Conservation (phyloP, 2,888 invertebrate genomes). For the Pterobdella sp. region DNA sequence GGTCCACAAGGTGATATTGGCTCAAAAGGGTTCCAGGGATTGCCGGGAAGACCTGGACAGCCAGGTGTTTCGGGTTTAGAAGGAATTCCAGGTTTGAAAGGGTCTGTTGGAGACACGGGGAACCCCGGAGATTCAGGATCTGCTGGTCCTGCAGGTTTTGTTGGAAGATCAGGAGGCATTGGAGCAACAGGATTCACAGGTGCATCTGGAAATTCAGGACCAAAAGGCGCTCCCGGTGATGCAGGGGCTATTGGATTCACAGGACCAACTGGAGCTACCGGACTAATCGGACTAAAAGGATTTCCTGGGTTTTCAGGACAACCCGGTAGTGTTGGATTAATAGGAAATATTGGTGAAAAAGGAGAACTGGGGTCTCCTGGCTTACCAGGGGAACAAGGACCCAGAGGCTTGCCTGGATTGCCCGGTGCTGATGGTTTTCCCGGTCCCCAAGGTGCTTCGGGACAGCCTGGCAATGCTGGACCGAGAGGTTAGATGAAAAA, state of each 20-base stretch:
- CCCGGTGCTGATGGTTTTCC: conserved; percentile 14
- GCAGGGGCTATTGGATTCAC: conserved; percentile 4
- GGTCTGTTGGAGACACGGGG: neutral
- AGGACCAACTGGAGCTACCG: neutral
- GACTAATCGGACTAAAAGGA: neutral
- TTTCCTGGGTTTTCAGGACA: neutral
- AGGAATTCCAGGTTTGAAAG: conserved; percentile 11
- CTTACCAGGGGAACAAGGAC: neutral
- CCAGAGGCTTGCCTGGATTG: neutral
- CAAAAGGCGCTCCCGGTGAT: conserved; percentile 15
- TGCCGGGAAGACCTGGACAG: conserved; percentile 17
- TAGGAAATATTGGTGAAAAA: neutral
- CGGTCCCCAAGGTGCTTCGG: conserved; percentile 29
- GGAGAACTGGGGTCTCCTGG: conserved; percentile 5
- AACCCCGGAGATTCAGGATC: conserved; percentile 19
- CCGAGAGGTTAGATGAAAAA: conserved; percentile 20
- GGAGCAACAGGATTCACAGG: conserved; percentile 15
- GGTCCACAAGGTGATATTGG: conserved; percentile 33
- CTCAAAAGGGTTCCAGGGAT: conserved; percentile 13
- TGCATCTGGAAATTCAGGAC: neutral
- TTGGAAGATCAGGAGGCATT: conserved; percentile 18
- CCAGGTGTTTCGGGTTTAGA: conserved; percentile 8
- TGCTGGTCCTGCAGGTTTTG: conserved; percentile 13
- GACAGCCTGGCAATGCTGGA: conserved; percentile 33
- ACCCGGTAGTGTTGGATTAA: conserved; percentile 9